Evolutionary conservation across 1,140 invertebrate species (phyloP).

Genomic region (Bombyx mandarina): DNA sequence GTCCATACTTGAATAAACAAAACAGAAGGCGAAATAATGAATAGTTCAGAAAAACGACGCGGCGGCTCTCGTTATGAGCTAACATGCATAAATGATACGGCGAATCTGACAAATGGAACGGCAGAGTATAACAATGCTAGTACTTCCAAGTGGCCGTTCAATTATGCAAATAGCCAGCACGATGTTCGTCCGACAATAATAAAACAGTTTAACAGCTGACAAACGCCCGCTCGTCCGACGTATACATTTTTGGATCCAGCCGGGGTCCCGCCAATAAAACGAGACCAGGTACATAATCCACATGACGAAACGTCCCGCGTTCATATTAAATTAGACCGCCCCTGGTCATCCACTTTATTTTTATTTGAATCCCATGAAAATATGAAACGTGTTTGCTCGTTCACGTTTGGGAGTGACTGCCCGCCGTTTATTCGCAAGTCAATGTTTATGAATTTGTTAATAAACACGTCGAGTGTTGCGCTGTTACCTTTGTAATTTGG

Average conservation of each 20-base stretch:
- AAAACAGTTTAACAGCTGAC: constrained; percentile 69
- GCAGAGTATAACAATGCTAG: constrained; percentile 69
- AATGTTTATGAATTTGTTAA: constrained; percentile 66
- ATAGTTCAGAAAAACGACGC: constrained; percentile 58
- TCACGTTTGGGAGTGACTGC: constrained; percentile 38
- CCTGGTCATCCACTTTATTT: constrained; percentile 59
- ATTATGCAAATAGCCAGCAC: constrained; percentile 67
- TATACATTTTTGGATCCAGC: constrained; percentile 51
- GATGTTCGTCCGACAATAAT: constrained; percentile 64
- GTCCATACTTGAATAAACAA: constrained; percentile 39
- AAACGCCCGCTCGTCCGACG: constrained; percentile 32
- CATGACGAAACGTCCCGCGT: constrained; percentile 47
- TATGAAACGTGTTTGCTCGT: constrained; percentile 55
- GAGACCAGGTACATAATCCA: constrained; percentile 43
- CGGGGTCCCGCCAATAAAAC: constrained; percentile 54
- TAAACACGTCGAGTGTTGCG: constrained; percentile 38
- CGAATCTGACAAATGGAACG: constrained; percentile 69
- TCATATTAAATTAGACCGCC: constrained; percentile 67
- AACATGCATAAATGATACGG: constrained; percentile 68
- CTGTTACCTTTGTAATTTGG: constrained; percentile 45
- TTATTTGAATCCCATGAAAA: constrained; percentile 68
- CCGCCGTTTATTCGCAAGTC: constrained; percentile 46
- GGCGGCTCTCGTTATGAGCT: constrained; percentile 57
- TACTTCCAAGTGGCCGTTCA: constrained; percentile 67
- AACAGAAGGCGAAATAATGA: constrained; percentile 63